Evolutionary conservation across 2,113 vertebrate genomes (phyloP).

Genomic region (Geothlypis trichas): DNA sequence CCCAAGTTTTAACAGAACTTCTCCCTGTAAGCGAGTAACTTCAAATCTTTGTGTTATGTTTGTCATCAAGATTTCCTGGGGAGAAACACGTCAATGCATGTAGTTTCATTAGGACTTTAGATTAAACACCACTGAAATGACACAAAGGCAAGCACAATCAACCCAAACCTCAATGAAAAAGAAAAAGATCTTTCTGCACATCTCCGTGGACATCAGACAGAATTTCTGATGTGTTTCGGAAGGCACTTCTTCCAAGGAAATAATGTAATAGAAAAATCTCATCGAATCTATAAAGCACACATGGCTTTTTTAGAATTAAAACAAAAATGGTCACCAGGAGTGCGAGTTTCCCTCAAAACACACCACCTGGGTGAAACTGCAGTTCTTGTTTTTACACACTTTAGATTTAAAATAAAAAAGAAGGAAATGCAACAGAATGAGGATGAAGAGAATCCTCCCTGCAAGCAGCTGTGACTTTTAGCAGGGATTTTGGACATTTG

Average conservation of each 20-base stretch:
- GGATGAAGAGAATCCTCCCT: not conserved
- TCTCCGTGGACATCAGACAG: not conserved
- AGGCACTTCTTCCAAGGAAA: not conserved
- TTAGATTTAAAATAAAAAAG: not conserved
- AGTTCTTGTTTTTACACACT: not conserved
- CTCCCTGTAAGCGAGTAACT: not conserved
- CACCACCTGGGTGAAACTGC: not conserved
- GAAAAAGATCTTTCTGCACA: not conserved
- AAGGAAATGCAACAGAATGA: not conserved
- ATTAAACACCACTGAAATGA: not conserved
- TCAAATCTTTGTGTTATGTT: not conserved
- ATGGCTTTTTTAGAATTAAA: not conserved
- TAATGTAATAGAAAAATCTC: not conserved
- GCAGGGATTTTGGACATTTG: not conserved
- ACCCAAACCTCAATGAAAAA: not conserved
- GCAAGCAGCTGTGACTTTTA: not conserved
- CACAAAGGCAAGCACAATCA: not conserved
- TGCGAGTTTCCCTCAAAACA: not conserved
- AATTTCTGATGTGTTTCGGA: not conserved
- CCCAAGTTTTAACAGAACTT: not conserved
- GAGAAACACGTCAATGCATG: not conserved
- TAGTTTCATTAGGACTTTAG: not conserved
- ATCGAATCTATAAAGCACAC: fast-evolving
- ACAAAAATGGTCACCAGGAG: not conserved
- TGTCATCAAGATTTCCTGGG: not conserved